phyloP scores from a whole-genome alignment of 2,797 vertebrate species.

The Ficedula albicollis region DNA sequence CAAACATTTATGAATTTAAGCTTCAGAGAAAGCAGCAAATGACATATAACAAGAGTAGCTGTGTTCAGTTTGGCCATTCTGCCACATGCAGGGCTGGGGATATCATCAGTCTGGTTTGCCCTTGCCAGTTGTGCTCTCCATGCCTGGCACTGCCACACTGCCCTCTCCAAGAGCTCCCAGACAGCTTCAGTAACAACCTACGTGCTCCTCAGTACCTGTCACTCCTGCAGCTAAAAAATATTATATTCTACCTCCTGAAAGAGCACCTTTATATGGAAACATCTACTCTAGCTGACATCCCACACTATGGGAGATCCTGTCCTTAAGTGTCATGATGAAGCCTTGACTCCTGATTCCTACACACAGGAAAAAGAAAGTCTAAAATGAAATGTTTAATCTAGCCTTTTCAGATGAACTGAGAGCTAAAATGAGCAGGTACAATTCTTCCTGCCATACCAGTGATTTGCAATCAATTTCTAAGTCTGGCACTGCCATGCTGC shows the following conservation, averaged over 20 bases:
- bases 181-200: not conserved
- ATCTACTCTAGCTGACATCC: not conserved
- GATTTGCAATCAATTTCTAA: constrained; percentile 39
- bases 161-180: not conserved
- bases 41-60: not conserved
- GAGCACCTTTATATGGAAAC: not conserved
- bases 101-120: not conserved
- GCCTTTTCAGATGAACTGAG: not conserved
- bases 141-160: not conserved
- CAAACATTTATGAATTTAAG: not conserved
- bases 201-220: not conserved
- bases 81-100: not conserved
- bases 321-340: not conserved
- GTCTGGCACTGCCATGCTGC: not conserved
- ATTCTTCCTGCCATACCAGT: not conserved
- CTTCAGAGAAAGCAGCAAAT: not conserved
- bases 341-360: not conserved
- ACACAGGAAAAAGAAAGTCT: not conserved
- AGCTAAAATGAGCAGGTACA: not conserved
- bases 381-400: not conserved
- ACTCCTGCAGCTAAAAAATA: not conserved
- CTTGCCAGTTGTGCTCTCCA: not conserved
- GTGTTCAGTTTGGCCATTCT: not conserved
- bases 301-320: not conserved
- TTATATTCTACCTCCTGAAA: not conserved